phyloP scores from a whole-genome alignment of 2,797 vertebrate species.

The Benthosema pterotum region DNA sequence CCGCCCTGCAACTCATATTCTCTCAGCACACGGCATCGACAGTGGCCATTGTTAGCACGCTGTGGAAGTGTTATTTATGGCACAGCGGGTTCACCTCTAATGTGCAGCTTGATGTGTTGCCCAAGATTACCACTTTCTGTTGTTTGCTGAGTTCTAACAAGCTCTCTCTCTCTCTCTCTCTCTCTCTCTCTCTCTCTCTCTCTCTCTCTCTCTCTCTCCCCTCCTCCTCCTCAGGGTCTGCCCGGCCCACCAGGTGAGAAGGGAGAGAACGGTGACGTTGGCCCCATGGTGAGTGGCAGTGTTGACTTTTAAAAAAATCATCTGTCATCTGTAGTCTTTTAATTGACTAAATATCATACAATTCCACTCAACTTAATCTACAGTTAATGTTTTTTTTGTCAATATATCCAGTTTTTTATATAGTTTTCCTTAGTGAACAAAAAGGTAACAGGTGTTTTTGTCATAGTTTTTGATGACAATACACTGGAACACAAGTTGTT shows the following conservation, averaged over 20 bases:
- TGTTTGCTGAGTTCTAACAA: background rate
- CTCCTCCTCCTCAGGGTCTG: slow-evolving; percentile 82
- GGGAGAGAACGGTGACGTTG: slow-evolving; percentile 96
- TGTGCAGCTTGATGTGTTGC: slow-evolving; percentile 12
- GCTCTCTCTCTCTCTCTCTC: background rate
- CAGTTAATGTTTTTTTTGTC: too few species aligned
- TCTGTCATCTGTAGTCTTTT: too few species aligned
- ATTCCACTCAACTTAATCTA: too few species aligned
- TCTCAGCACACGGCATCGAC: slow-evolving; percentile 41
- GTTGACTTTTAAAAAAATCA: too few species aligned
- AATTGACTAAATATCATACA: too few species aligned
- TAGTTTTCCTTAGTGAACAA: too few species aligned
- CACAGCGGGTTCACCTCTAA: slow-evolving; percentile 21
- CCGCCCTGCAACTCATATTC: slow-evolving; percentile 22
- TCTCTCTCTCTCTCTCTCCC: slow-evolving; percentile 3
- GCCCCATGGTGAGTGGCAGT: slow-evolving; percentile 88
- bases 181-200: background rate
- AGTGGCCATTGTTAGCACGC: slow-evolving; percentile 44
- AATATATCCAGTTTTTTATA: too few species aligned
- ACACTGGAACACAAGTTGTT: background rate
- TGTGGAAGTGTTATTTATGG: slow-evolving; percentile 31
- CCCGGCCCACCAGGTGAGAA: slow-evolving; percentile 97
- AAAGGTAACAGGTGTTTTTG: too few species aligned
- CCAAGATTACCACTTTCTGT: background rate
- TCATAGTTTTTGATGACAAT: too few species aligned